Conservation (phyloP, 2,113 vertebrate species). For the Sakesphorus luctuosus region DNA sequence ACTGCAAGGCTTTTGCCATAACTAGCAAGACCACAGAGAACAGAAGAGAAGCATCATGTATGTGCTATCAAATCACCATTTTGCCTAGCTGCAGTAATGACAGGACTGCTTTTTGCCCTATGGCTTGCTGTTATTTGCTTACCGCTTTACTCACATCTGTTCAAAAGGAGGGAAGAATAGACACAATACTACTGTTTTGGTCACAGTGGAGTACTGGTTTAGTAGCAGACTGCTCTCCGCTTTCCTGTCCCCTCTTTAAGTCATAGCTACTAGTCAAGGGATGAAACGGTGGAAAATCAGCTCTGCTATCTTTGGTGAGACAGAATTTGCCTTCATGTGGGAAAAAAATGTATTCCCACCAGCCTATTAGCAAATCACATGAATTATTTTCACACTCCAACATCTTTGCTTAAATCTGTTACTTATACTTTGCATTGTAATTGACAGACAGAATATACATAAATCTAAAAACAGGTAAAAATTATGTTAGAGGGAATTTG, state of each 20-base stretch:
- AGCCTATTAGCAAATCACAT: slow-evolving; percentile 35
- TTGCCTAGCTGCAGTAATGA: background rate
- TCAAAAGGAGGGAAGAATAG: background rate
- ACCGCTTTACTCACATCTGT: background rate
- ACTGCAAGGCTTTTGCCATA: background rate
- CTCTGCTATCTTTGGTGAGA: background rate
- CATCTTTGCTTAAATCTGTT: slow-evolving; percentile 40
- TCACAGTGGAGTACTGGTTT: background rate
- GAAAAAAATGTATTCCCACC: background rate
- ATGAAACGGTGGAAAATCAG: background rate
- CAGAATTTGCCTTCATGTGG: background rate
- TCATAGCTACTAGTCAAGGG: background rate
- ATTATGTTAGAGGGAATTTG: background rate
- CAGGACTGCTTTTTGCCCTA: background rate
- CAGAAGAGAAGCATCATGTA: fast-evolving
- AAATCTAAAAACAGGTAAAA: background rate
- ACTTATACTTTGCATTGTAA: slow-evolving; percentile 37
- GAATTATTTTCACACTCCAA: slow-evolving; percentile 32
- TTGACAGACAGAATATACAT: background rate
- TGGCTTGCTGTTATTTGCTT: background rate
- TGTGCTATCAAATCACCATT: background rate
- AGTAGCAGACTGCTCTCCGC: background rate
- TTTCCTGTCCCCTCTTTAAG: background rate
- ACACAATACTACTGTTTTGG: background rate
- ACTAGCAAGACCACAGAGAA: background rate